Evolutionary conservation across 1,140 invertebrate genomes (phyloP).

Genomic region (Frieseomelitta varia): DNA sequence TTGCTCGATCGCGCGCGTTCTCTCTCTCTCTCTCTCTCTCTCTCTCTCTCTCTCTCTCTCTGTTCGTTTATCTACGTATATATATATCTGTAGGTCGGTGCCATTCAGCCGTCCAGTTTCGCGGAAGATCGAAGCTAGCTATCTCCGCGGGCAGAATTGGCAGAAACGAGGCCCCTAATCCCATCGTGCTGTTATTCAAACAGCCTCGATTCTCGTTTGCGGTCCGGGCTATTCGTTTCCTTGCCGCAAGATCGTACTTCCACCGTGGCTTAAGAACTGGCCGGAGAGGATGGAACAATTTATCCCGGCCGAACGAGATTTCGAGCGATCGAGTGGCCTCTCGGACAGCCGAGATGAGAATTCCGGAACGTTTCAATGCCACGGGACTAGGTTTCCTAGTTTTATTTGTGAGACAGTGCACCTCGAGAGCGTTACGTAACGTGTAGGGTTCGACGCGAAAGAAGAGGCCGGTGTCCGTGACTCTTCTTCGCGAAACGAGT

Average conservation of each 20-base stretch:
- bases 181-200: constrained; percentile 59
- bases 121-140: constrained; percentile 68
- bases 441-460: background rate
- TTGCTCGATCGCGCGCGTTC: background rate
- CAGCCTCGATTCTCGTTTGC: constrained; percentile 8
- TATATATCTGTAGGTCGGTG: constrained; percentile 35
- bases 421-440: background rate
- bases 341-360: background rate
- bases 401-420: background rate
- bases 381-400: background rate
- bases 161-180: constrained; percentile 74
- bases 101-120: constrained; percentile 26
- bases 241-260: background rate
- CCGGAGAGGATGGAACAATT: background rate
- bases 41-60: too few species aligned
- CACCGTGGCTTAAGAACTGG: background rate
- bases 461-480: too few species aligned
- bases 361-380: background rate
- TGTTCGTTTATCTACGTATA: constrained; percentile 46
- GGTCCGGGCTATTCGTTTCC: constrained; percentile 9
- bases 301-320: background rate
- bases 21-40: too few species aligned
- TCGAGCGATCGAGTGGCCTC: background rate
- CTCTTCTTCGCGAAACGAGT: too few species aligned
- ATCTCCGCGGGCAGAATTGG: constrained; percentile 61